These are phyloP conservation scores for Synergus gifuensis DNA, from an alignment of 2,888 invertebrate species.

Conservation along the genomic window DNA sequence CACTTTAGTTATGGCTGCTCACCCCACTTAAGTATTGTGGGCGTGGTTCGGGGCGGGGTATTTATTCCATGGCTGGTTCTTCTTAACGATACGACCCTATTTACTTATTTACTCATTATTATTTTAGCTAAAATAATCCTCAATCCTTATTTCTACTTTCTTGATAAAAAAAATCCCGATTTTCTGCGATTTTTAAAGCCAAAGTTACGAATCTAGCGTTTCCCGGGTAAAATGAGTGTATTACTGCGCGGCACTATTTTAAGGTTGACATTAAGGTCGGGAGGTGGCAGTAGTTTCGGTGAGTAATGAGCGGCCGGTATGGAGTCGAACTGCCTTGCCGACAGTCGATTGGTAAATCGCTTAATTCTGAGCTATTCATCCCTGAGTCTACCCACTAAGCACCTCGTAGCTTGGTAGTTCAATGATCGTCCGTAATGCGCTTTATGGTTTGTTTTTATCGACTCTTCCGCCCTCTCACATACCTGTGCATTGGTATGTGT, in stretches of 20 bases:
- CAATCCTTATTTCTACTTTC: background rate
- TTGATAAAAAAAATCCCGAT: background rate
- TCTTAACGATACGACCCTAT: background rate
- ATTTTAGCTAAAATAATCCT: background rate
- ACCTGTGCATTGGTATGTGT: background rate
- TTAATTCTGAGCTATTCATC: slow-evolving; percentile 62
- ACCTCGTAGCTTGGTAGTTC: slow-evolving; percentile 70
- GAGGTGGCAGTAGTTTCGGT: slow-evolving; percentile 70
- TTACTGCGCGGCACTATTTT: slow-evolving; percentile 35
- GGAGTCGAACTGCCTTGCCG: slow-evolving; percentile 70
- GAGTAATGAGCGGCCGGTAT: slow-evolving; percentile 56
- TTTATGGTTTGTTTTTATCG: slow-evolving; percentile 77
- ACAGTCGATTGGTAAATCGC: slow-evolving; percentile 66
- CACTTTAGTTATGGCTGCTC: slow-evolving; percentile 76
- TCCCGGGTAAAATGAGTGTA: slow-evolving; percentile 25
- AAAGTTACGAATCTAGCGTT: background rate
- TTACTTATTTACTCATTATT: background rate
- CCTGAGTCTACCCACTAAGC: slow-evolving; percentile 70
- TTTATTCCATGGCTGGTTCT: slow-evolving; percentile 49
- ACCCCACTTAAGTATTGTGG: slow-evolving; percentile 69
- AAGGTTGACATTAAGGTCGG: slow-evolving; percentile 46
- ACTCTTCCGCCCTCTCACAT: slow-evolving; percentile 57
- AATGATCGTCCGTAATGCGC: slow-evolving; percentile 74
- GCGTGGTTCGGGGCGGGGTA: slow-evolving; percentile 72
- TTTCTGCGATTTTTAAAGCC: background rate